Base-by-base conservation (phyloP, 2,797 vertebrate species). In the Macropodus opercularis region DNA sequence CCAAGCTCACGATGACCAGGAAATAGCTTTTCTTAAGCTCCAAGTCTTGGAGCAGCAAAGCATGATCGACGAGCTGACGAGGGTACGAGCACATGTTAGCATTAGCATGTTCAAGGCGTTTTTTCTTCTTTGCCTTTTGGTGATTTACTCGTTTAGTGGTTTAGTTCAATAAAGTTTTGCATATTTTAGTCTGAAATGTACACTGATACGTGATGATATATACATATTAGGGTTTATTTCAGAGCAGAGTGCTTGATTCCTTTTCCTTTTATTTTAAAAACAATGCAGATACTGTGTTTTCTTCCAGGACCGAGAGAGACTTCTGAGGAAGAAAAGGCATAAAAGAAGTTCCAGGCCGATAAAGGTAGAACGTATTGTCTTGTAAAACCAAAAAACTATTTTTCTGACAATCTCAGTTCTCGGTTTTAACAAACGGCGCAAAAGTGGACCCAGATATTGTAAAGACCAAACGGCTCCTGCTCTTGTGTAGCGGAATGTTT, bases 1-100 rank as follows among this genome's bases (percentile, higher is more conserved):
- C 84, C 96, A 98, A 88, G 97, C 96, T 34, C 95, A 96, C 0
- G 97, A 98, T 77, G 96, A 98, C 57, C 97, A 99, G 89, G 98
- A 99, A 90, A 94, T 96, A 5, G 96, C 97, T 57, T 99, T 99
- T 84, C 92, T 99, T 65, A 99, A 98, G 79, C 94, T 99, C 81
- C 98, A 99, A 81, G 97, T 99, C 74, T 92, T 99, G 69, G 98
- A 99, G 63, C 98, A 99, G 24, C 98, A 99, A 87, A 98, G 92
- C 84, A 97, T 98, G 79, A 99, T 99, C 24, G 96, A 99, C 55
- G 97, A 99, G n/a, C 91, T 99, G 72, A 96, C 98, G 21, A 93
- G 96, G 92, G 97, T 99, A 90, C n/a, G n/a, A n/a, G n/a, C n/a
- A n/a, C n/a, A n/a, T n/a, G n/a, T n/a, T n/a, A n/a, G n/a, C n/a